Conservation (phyloP, 2,797 vertebrate species). For the Epinephelus malabaricus region DNA sequence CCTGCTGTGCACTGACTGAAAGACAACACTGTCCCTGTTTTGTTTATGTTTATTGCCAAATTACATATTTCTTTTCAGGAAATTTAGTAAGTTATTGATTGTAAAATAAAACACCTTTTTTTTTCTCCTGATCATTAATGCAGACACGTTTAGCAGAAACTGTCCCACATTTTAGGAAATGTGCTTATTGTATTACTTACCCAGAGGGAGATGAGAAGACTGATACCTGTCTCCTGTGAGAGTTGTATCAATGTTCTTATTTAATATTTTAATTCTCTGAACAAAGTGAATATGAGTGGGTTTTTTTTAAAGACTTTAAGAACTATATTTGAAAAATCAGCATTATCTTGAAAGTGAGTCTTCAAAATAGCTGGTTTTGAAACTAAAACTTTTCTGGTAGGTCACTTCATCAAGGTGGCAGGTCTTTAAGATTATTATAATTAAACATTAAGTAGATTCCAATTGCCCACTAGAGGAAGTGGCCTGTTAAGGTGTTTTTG, state of each 20-base stretch:
- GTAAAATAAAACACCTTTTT: neutral
- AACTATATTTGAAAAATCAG: neutral
- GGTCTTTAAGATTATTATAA: slow-evolving; percentile 5
- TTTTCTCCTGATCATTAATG: neutral
- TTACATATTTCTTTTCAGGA: neutral
- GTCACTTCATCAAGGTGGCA: slow-evolving; percentile 9
- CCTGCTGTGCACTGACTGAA: neutral
- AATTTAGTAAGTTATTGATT: neutral
- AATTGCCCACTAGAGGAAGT: neutral
- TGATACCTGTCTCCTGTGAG: neutral
- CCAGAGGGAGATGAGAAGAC: neutral
- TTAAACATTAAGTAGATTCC: neutral
- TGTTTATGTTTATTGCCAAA: neutral
- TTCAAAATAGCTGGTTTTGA: neutral
- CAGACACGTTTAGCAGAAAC: neutral
- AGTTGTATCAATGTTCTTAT: neutral
- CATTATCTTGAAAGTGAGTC: neutral
- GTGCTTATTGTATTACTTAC: neutral
- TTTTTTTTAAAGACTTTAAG: too few relatives aligned
- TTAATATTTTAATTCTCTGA: neutral
- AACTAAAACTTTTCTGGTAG: neutral
- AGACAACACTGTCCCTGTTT: neutral
- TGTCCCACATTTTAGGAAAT: neutral
- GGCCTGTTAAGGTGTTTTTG: slow-evolving; percentile 11
- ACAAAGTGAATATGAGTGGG: neutral